These are phyloP conservation scores for Harpagus bidentatus DNA, from an alignment of 2,113 vertebrate genomes.

Conservation along the genomic window DNA sequence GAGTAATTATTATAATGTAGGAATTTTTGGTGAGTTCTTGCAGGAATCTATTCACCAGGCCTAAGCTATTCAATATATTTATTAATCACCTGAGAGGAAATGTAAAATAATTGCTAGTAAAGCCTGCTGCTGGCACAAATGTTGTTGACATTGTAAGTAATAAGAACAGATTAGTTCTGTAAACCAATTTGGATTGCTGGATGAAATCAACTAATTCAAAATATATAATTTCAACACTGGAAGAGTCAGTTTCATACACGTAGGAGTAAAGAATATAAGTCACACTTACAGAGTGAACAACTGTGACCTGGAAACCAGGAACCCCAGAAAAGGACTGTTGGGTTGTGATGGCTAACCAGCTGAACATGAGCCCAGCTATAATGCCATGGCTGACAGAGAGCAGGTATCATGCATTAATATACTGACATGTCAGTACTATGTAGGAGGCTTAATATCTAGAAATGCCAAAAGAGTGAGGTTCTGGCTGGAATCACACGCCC, in stretches of 20 bases:
- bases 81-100: background rate
- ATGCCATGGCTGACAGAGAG: background rate
- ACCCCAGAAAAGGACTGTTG: background rate
- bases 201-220: background rate
- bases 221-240: background rate
- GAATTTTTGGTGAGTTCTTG: background rate
- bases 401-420: background rate
- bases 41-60: background rate
- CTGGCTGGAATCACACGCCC: background rate
- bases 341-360: background rate
- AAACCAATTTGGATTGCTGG: background rate
- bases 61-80: background rate
- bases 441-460: background rate
- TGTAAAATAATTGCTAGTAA: background rate
- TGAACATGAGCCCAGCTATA: background rate
- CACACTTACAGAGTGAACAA: background rate
- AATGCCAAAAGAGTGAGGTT: background rate
- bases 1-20: background rate
- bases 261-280: background rate
- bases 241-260: background rate
- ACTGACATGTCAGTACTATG: background rate
- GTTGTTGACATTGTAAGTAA: background rate
- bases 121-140: background rate
- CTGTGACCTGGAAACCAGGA: background rate
- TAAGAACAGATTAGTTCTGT: slow-evolving; percentile 3